phyloP scores from a whole-genome alignment of 2,113 vertebrate species.

The Globicephala melas region DNA sequence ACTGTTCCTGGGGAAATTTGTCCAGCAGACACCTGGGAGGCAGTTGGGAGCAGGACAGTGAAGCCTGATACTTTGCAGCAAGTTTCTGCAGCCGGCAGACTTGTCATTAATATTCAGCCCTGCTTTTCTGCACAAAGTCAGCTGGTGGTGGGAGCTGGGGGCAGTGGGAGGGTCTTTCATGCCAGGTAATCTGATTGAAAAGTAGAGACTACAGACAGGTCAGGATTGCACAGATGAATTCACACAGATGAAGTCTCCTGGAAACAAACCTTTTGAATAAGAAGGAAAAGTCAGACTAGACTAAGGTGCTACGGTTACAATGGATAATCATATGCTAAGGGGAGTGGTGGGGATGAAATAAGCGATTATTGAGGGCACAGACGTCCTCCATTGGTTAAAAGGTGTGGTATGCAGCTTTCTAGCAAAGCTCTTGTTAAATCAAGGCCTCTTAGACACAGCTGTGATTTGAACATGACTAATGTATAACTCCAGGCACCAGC shows the following conservation, averaged over 20 bases:
- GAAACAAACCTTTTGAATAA: neutral
- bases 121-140: neutral
- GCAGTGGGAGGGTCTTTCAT: neutral
- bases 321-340: neutral
- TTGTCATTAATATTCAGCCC: neutral
- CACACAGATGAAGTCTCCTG: neutral
- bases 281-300: neutral
- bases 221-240: neutral
- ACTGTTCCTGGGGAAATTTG: neutral
- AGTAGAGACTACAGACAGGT: neutral
- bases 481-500: neutral
- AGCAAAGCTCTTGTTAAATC: neutral
- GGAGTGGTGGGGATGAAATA: neutral
- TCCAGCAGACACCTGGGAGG: neutral
- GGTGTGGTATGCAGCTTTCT: neutral
- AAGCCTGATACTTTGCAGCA: neutral
- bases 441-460: neutral
- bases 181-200: neutral
- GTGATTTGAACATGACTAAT: neutral
- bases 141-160: neutral
- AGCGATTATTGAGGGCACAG: neutral
- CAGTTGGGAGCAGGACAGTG: neutral
- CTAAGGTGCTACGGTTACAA: neutral
- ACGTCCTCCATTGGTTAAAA: neutral
- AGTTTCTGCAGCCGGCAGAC: fast-evolving